These are phyloP conservation scores for Probosciger aterrimus DNA, from an alignment of 2,113 vertebrate species.

Conservation along the genomic window DNA sequence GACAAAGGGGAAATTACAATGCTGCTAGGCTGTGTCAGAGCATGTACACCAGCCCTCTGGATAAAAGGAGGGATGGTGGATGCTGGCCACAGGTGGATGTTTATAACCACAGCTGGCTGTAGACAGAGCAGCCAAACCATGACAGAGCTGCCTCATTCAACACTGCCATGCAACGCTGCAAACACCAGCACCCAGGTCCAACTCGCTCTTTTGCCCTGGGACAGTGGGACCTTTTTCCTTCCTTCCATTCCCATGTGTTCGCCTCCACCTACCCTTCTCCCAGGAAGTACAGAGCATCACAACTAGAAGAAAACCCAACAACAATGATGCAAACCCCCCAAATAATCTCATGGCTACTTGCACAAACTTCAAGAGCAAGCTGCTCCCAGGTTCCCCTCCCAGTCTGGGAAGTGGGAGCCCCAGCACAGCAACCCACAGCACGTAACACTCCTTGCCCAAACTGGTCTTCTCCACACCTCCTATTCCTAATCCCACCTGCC, in stretches of 20 bases:
- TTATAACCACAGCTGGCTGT: neutral
- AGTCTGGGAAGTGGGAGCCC: neutral
- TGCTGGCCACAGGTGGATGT: neutral
- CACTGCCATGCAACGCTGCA: neutral
- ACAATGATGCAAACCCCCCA: neutral
- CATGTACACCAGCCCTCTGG: neutral
- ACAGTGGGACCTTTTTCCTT: neutral
- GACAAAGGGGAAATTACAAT: neutral
- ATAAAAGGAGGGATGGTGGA: neutral
- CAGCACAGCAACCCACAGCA: neutral
- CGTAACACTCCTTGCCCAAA: neutral
- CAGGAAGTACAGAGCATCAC: neutral
- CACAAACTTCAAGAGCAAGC: neutral
- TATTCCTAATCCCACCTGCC: neutral
- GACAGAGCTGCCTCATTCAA: neutral
- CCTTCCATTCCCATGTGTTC: neutral
- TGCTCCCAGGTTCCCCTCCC: neutral
- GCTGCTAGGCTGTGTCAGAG: neutral
- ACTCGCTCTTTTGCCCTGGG: neutral
- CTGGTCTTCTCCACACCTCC: neutral
- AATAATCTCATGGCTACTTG: neutral
- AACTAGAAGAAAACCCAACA: neutral
- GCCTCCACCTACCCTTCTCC: neutral
- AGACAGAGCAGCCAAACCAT: neutral
- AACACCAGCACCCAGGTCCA: neutral